A percentile compares a stretch with the other conserved stretches of the same genome.
phyloP scores from a whole-genome alignment of 2,113 vertebrate genomes.

The Leptosomus discolor region DNA sequence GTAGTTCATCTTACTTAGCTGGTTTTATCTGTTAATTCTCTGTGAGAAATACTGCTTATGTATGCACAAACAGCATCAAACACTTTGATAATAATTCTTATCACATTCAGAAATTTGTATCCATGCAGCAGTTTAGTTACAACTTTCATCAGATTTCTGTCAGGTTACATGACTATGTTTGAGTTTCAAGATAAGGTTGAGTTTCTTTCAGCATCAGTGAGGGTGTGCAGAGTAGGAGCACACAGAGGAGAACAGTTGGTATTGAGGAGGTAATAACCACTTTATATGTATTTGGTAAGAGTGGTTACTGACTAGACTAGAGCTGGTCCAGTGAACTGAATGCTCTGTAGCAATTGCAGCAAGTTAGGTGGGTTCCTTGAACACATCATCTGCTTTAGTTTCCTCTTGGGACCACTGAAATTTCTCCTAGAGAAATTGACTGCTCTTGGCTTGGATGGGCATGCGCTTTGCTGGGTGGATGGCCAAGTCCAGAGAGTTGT shows the following conservation, averaged over 20 bases:
- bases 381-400: rapidly evolving
- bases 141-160: neutral
- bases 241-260: neutral
- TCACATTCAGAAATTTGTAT: neutral
- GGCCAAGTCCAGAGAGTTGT: too few relatives aligned
- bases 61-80: neutral
- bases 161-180: neutral
- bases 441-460: too few relatives aligned
- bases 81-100: neutral
- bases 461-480: too few relatives aligned
- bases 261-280: neutral
- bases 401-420: neutral
- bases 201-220: neutral
- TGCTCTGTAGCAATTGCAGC: neutral
- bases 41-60: neutral
- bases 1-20: neutral
- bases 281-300: neutral
- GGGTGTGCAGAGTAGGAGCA: neutral
- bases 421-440: too few relatives aligned
- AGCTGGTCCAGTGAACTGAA: neutral
- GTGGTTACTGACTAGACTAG: neutral
- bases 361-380: neutral
- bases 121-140: neutral
- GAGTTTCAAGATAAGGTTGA: neutral
- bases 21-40: neutral